A percentile compares a stretch with the other conserved stretches of the same genome.
Evolutionary conservation across 2,797 vertebrate genomes (phyloP).

Genomic region (Pantherophis vulpinus): DNA sequence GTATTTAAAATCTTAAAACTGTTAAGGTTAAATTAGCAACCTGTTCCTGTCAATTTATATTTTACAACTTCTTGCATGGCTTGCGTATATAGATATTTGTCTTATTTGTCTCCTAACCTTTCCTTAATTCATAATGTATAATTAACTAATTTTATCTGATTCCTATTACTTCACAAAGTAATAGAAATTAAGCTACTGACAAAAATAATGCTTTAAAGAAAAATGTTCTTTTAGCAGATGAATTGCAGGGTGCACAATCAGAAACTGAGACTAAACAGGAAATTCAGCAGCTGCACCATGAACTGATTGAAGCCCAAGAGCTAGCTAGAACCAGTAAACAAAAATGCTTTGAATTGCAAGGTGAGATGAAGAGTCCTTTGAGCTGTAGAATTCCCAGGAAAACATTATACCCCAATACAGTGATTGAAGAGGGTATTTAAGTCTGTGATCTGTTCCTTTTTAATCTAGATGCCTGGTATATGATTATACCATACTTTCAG

Average conservation of each 20-base stretch:
- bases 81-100: constrained; percentile 3
- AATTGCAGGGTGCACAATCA: constrained; percentile 84
- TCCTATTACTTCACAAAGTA: constrained; percentile 33
- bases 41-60: neutral
- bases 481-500: neutral
- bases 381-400: constrained; percentile 29
- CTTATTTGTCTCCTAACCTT: constrained; percentile 63
- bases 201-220: constrained; percentile 66
- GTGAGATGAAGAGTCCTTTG: constrained; percentile 73
- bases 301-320: constrained; percentile 93
- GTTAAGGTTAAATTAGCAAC: neutral
- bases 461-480: neutral
- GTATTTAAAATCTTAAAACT: neutral
- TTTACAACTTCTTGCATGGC: constrained; percentile 42
- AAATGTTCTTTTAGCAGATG: constrained; percentile 80
- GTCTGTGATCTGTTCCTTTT: neutral
- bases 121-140: constrained; percentile 55
- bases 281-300: constrained; percentile 90
- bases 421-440: neutral
- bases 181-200: constrained; percentile 53
- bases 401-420: neutral
- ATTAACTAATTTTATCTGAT: constrained; percentile 53
- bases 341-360: constrained; percentile 95
- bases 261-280: constrained; percentile 91
- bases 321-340: constrained; percentile 94